phyloP scores from a whole-genome alignment of 2,113 vertebrate species.

The Ochotona curzoniae region DNA sequence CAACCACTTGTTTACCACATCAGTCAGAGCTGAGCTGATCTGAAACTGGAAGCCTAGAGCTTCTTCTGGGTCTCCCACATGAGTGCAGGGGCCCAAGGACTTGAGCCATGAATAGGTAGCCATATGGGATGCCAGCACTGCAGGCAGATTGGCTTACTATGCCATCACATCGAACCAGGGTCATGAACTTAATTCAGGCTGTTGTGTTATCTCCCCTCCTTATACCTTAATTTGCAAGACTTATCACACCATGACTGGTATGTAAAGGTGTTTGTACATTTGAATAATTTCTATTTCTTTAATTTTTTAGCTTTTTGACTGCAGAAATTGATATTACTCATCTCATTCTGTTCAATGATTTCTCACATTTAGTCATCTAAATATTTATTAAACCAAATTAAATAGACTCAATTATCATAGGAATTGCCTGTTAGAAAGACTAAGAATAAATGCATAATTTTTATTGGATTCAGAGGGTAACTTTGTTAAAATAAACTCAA shows the following conservation, averaged over 20 bases:
- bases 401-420: constrained; percentile 31
- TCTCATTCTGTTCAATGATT: constrained; percentile 5
- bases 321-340: not conserved
- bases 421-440: constrained; percentile 17
- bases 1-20: too few relatives aligned
- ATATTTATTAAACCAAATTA: constrained; percentile 70
- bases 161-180: too few relatives aligned
- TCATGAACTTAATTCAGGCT: too few relatives aligned
- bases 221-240: constrained; percentile 46
- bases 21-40: too few relatives aligned
- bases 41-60: too few relatives aligned
- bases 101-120: too few relatives aligned
- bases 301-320: not conserved
- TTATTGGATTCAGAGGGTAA: constrained; percentile 51
- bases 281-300: constrained; percentile 1
- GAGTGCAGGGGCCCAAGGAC: too few relatives aligned
- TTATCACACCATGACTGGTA: not conserved
- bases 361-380: constrained; percentile 38
- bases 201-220: not conserved
- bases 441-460: constrained; percentile 46
- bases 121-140: too few relatives aligned
- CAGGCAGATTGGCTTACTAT: too few relatives aligned
- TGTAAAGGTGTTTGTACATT: not conserved
- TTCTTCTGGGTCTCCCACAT: too few relatives aligned
- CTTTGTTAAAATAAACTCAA: constrained; percentile 55